phyloP scores from a whole-genome alignment of 1,140 invertebrate species.

The Olivierus martensii region DNA sequence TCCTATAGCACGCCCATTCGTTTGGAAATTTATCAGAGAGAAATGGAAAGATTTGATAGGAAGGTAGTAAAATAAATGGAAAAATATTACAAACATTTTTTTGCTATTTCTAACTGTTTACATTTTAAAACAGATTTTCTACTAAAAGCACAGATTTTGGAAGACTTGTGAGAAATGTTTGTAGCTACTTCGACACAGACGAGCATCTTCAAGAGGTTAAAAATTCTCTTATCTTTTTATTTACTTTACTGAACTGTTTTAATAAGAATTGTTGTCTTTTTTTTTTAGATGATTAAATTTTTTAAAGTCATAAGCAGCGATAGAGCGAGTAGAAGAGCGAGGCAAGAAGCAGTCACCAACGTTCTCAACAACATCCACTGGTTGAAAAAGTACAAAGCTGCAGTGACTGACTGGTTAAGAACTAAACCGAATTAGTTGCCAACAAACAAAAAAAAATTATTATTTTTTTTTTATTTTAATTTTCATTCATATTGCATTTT shows the following conservation, averaged over 20 bases:
- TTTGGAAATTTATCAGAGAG: conserved; percentile 61
- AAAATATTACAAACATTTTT: neutral
- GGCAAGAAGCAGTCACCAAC: conserved; percentile 34
- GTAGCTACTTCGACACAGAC: conserved; percentile 48
- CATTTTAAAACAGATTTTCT: conserved; percentile 45
- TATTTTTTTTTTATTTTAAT: too few species aligned
- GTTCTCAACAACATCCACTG: conserved; percentile 10
- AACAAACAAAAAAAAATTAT: too few species aligned
- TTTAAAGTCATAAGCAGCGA: conserved; percentile 67
- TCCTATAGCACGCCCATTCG: conserved; percentile 50
- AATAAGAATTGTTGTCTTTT: neutral
- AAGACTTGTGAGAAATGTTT: conserved; percentile 50
- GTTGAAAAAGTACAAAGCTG: conserved; percentile 2
- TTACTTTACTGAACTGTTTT: too few species aligned
- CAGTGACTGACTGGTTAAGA: neutral
- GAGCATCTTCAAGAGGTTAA: conserved; percentile 53
- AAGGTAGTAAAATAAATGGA: conserved; percentile 34
- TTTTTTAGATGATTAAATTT: conserved; percentile 53
- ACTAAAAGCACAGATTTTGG: conserved; percentile 69
- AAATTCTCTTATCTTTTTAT: too few species aligned
- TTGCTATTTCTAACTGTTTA: too few species aligned
- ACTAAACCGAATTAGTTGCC: too few species aligned
- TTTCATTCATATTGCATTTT: too few species aligned
- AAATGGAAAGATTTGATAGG: conserved; percentile 26
- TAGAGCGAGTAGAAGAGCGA: conserved; percentile 59